These are phyloP conservation scores for Planiliza haematocheilus DNA, from an alignment of 2,113 vertebrate species.

Conservation along the genomic window DNA sequence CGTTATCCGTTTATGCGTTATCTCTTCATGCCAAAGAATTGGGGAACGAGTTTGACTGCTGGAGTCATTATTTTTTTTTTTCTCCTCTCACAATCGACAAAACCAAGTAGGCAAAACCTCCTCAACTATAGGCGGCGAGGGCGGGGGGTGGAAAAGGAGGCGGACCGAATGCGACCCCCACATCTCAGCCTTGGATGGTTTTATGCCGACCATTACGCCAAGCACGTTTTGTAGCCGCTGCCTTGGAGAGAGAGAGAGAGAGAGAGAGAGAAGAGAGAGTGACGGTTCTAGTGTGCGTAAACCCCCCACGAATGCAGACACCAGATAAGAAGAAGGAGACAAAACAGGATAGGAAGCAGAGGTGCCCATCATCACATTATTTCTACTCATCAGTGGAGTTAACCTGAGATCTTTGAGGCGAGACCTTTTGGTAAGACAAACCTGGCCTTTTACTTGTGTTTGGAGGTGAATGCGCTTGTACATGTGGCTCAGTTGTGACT, in stretches of 20 bases:
- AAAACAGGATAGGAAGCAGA: background rate
- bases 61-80: too few relatives aligned
- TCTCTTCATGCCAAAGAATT: background rate
- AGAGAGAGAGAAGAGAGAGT: background rate
- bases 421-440: constrained; percentile 67
- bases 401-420: constrained; percentile 38
- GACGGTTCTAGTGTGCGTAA: constrained; percentile 32
- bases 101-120: background rate
- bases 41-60: background rate
- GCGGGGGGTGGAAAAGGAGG: constrained; percentile 56
- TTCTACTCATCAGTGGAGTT: constrained; percentile 56
- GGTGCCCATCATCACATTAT: background rate
- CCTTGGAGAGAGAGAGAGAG: constrained; percentile 15
- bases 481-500: background rate
- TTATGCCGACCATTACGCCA: constrained; percentile 63
- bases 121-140: background rate
- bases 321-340: background rate
- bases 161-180: constrained; percentile 79
- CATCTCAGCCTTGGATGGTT: constrained; percentile 30
- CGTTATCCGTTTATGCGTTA: background rate
- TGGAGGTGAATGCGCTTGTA: background rate
- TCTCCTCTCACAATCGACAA: too few relatives aligned
- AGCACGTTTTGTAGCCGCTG: constrained; percentile 30
- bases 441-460: background rate
- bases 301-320: constrained; percentile 3